Conservation (phyloP, 1,140 invertebrate genomes). For the Goniozus legneri region DNA sequence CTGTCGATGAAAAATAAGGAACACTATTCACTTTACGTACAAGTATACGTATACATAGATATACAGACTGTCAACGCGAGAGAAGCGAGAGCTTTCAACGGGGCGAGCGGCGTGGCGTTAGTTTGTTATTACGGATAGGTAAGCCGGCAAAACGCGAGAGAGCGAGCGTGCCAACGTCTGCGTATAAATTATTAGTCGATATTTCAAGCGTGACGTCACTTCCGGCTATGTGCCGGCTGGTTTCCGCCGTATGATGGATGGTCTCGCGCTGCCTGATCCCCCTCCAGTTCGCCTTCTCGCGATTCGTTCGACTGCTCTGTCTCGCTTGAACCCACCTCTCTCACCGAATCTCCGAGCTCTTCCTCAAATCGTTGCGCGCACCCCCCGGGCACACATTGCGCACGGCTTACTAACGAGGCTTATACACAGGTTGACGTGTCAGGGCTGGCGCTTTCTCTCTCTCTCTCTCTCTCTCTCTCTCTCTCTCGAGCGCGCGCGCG, state of each 20-base stretch:
- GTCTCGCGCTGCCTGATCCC: slow-evolving; percentile 16
- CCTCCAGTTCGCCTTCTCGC: slow-evolving; percentile 8
- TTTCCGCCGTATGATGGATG: slow-evolving; percentile 48
- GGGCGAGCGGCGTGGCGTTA: slow-evolving; percentile 20
- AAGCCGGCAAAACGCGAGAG: slow-evolving; percentile 27
- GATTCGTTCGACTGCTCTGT: too few relatives aligned
- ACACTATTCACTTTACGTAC: too few relatives aligned
- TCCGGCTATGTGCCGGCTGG: slow-evolving; percentile 50
- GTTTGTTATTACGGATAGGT: slow-evolving; percentile 32
- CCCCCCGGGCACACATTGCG: too few relatives aligned
- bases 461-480: too few relatives aligned
- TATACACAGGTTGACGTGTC: neutral
- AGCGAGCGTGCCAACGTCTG: slow-evolving; percentile 41
- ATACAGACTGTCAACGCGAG: too few relatives aligned
- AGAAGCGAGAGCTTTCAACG: too few relatives aligned
- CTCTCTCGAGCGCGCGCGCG: too few relatives aligned
- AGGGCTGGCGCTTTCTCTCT: too few relatives aligned
- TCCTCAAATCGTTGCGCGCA: slow-evolving; percentile 27
- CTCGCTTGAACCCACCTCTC: too few relatives aligned
- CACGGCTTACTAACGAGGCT: too few relatives aligned
- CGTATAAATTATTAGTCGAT: slow-evolving; percentile 52
- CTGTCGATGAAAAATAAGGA: too few relatives aligned
- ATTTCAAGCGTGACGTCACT: slow-evolving; percentile 48
- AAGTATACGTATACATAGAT: too few relatives aligned
- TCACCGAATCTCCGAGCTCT: slow-evolving; percentile 21